Conservation (phyloP, 2,888 invertebrate genomes). For the Deroplatys truncata region DNA sequence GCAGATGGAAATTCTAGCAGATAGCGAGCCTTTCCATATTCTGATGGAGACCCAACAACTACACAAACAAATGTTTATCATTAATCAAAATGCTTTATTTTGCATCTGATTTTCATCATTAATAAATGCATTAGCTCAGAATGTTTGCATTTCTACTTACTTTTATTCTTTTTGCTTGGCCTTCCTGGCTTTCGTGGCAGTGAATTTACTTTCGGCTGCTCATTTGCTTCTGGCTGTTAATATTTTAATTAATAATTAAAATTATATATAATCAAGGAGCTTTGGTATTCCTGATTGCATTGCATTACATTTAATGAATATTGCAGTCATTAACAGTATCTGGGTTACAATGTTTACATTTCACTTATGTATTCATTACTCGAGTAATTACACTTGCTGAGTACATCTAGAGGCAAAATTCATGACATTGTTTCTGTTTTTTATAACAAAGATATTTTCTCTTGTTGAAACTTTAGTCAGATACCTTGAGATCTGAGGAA, state of each 20-base stretch:
- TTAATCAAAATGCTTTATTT: neutral
- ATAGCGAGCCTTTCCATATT: conserved; percentile 10
- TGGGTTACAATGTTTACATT: too few relatives aligned
- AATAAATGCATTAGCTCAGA: neutral
- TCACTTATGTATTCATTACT: too few relatives aligned
- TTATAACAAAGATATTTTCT: too few relatives aligned
- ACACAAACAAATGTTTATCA: neutral
- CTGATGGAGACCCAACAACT: conserved; percentile 13
- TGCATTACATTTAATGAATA: too few relatives aligned
- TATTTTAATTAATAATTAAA: neutral
- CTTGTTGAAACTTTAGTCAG: too few relatives aligned
- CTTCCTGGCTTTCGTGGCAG: neutral
- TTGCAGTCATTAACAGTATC: too few relatives aligned
- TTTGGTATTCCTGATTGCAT: too few relatives aligned
- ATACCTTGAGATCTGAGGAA: too few relatives aligned
- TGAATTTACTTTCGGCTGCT: conserved; percentile 4
- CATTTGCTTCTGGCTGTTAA: conserved; percentile 17
- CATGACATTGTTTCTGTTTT: too few relatives aligned
- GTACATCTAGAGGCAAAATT: too few relatives aligned
- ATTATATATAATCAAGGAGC: too few relatives aligned
- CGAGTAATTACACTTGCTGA: too few relatives aligned
- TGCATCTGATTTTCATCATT: neutral
- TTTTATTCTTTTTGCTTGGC: neutral
- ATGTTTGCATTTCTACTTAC: neutral
- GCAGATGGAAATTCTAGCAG: neutral